A percentile compares a stretch with the other conserved stretches of the same genome.
phyloP scores from a whole-genome alignment of 2,888 invertebrate genomes.

The Drosophila koepferae region DNA sequence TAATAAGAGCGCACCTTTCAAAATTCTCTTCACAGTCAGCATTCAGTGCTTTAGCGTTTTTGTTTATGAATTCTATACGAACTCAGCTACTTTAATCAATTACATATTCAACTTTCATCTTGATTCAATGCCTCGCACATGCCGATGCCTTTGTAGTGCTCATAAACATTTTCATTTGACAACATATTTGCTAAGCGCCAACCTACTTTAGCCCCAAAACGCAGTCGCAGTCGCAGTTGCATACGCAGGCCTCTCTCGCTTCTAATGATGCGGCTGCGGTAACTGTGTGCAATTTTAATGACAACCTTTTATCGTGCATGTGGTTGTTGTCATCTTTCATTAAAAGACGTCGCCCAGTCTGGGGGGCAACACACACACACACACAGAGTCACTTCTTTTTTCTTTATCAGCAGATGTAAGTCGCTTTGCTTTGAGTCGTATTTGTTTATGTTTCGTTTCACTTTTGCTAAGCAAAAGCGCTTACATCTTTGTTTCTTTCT shows the following conservation, averaged over 20 bases:
- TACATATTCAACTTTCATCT: slow-evolving; percentile 75
- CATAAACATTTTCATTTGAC: slow-evolving; percentile 40
- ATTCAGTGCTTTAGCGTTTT: neutral
- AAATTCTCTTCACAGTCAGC: neutral
- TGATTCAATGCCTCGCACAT: slow-evolving; percentile 71
- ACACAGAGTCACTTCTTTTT: slow-evolving; percentile 33
- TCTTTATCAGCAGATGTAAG: slow-evolving; percentile 83
- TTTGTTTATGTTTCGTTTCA: slow-evolving; percentile 78
- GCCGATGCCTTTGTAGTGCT: slow-evolving; percentile 20
- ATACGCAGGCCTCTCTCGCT: slow-evolving; percentile 6
- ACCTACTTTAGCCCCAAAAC: slow-evolving; percentile 64
- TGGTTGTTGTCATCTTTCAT: slow-evolving; percentile 79
- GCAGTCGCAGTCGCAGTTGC: slow-evolving; percentile 27
- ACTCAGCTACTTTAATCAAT: slow-evolving; percentile 49
- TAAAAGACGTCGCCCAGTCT: slow-evolving; percentile 49
- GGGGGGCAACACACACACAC: slow-evolving; percentile 14
- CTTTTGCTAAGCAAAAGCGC: slow-evolving; percentile 71
- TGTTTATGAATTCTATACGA: neutral
- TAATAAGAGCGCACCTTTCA: neutral
- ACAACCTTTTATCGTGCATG: slow-evolving; percentile 71
- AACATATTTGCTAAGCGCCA: slow-evolving; percentile 66
- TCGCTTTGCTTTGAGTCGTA: slow-evolving; percentile 55
- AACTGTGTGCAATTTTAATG: slow-evolving; percentile 72
- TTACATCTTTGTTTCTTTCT: slow-evolving; percentile 52
- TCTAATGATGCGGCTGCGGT: slow-evolving; percentile 62